Conservation (phyloP, 2,888 invertebrate genomes). For the Gnatocerus cornutus region DNA sequence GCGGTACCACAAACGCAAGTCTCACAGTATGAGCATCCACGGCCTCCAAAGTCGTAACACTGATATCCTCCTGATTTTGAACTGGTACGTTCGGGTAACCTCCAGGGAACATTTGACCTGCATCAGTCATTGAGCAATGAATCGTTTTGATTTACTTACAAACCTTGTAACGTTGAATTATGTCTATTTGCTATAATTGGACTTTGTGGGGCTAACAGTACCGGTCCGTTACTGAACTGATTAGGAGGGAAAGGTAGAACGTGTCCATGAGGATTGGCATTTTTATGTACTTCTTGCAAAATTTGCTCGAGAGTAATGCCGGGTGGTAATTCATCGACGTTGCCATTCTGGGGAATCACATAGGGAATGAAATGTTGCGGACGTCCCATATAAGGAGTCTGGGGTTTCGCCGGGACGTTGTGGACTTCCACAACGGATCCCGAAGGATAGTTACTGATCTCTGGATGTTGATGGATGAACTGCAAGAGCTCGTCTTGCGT, state of each 20-base stretch:
- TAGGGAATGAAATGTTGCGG: conserved; percentile 59
- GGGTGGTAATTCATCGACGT: conserved; percentile 57
- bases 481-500: conserved; percentile 67
- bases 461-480: conserved; percentile 69
- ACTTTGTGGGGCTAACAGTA: conserved; percentile 62
- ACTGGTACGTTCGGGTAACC: conserved; percentile 69
- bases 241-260: conserved; percentile 48
- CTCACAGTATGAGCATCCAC: conserved; percentile 86
- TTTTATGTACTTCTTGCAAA: conserved; percentile 67
- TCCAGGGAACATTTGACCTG: conserved; percentile 52
- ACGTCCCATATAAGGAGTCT: conserved; percentile 39
- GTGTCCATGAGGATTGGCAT: conserved; percentile 55
- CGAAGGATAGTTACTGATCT: conserved; percentile 68
- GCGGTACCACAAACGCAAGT: conserved; percentile 87
- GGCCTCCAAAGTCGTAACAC: conserved; percentile 78
- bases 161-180: conserved; percentile 63
- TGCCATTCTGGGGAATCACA: conserved; percentile 56
- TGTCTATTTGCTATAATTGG: conserved; percentile 59
- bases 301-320: conserved; percentile 67
- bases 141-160: conserved; percentile 35
- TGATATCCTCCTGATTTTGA: conserved; percentile 71
- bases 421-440: conserved; percentile 70
- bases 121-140: not conserved
- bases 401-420: conserved; percentile 31
- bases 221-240: conserved; percentile 59